Evolutionary conservation across 2,888 invertebrate species (phyloP), one percentile per base, ranked within the genome.

Genomic region (Clusia tigrina): DNA sequence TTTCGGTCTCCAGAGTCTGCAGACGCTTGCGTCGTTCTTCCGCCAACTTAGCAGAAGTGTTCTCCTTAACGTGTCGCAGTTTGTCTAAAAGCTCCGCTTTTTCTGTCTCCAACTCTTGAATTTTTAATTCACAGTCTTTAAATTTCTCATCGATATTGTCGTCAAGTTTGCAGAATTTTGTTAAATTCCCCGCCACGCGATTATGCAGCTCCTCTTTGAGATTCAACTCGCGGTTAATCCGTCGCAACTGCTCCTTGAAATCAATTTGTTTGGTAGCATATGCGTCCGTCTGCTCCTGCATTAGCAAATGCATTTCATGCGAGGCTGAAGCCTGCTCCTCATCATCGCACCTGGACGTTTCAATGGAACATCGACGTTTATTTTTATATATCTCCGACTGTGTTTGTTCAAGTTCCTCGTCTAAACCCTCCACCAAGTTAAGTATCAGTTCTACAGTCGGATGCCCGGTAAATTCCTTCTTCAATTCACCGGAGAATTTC

Each of bases 11-110:
- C 0, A 96, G 81, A 22, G 89, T 88, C 64, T 92, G 90, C 0
- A 96, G 87, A 42, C 92, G 89, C 64, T 90, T 91, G 20, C 93
- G 88, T 0, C 94, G 86, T 69, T 91, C 90, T 74, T 95, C 94
- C 20, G 90, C 87, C 0, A 89, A 77, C 68, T 91, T 91, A 48
- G 86, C 86, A 63, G 84, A 84, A 75, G 85, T 84, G 78, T 88
- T 89, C 22, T 86, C 84, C 70, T 90, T 90, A 1, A 84, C 86
- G 67, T 80, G 85, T 63, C 90, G 89, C 62, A 94, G 77, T 66
- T 90, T 89, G 63, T 89, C 88, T 67, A 89, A 54, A 0, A 95
- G 84, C 58, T 91, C 90, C 22, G 90, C 89, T 68, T 89, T 91
- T 78, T 96, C 95, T 38, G 87, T 85, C 82, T 94, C 91, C 9